A percentile compares a stretch with the other conserved stretches of the same genome.
phyloP scores from a whole-genome alignment of 2,888 invertebrate species.

The Amphipyra tragopoginis region DNA sequence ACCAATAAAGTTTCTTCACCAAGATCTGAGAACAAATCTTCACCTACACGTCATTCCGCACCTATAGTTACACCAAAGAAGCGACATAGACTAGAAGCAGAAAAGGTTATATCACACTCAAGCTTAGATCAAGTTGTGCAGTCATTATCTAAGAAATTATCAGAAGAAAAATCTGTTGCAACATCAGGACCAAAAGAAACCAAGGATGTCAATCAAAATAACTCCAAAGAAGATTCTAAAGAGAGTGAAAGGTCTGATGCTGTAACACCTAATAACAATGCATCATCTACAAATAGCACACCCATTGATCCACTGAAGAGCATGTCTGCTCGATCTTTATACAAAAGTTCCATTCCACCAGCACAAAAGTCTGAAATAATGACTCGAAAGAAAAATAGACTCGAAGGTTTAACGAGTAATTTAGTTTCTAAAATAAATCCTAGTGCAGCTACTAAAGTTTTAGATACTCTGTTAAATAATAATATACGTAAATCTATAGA shows the following conservation, averaged over 20 bases:
- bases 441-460: constrained; percentile 87
- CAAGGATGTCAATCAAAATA: constrained; percentile 78
- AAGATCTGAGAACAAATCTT: constrained; percentile 78
- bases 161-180: constrained; percentile 78
- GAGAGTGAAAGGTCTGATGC: constrained; percentile 67
- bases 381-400: constrained; percentile 91
- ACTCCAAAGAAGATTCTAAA: constrained; percentile 72
- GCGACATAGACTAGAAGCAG: constrained; percentile 92
- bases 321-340: constrained; percentile 86
- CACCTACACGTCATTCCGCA: constrained; percentile 79
- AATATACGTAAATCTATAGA: constrained; percentile 88
- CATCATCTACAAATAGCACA: constrained; percentile 57
- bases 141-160: constrained; percentile 85
- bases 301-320: constrained; percentile 82
- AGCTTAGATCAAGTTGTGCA: constrained; percentile 86
- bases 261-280: constrained; percentile 56
- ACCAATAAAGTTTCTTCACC: constrained; percentile 77
- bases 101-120: constrained; percentile 80
- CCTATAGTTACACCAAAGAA: constrained; percentile 93
- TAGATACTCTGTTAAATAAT: constrained; percentile 86
- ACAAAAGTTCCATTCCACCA: constrained; percentile 85
- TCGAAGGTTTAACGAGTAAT: constrained; percentile 90
- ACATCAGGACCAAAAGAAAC: constrained; percentile 67
- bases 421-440: constrained; percentile 91
- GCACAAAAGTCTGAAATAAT: constrained; percentile 89